These are phyloP conservation scores for Achroia grisella DNA, from an alignment of 1,140 invertebrate species.

Conservation along the genomic window DNA sequence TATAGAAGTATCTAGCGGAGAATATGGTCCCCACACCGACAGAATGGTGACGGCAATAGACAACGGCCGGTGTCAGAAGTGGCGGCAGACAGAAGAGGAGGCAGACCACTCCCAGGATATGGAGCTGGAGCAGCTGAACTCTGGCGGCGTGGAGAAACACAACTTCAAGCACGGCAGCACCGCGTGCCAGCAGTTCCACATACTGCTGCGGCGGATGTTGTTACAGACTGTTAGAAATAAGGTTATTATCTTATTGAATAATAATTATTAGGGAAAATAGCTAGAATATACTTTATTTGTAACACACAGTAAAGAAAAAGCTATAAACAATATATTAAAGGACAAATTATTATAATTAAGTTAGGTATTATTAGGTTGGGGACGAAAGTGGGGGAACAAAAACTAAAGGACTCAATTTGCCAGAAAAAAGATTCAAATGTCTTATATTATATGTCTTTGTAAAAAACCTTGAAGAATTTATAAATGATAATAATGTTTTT, in stretches of 20 bases:
- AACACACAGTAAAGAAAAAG: too few species aligned
- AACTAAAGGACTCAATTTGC: too few species aligned
- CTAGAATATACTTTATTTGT: too few species aligned
- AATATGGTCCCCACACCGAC: constrained; percentile 81
- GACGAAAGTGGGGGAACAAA: too few species aligned
- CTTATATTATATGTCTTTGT: too few species aligned
- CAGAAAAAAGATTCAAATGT: too few species aligned
- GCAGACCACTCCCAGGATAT: constrained; percentile 20
- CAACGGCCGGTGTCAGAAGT: constrained; percentile 75
- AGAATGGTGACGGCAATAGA: constrained; percentile 78
- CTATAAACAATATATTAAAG: too few species aligned
- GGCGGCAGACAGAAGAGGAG: constrained; percentile 40
- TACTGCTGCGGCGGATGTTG: constrained; percentile 79
- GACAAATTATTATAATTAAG: too few species aligned
- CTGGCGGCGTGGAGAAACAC: constrained; percentile 47
- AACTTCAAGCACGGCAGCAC: constrained; percentile 74
- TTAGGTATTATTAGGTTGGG: too few species aligned
- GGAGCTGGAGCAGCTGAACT: constrained; percentile 43
- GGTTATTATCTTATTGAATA: constrained; percentile 68
- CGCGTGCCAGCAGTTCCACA: constrained; percentile 78
- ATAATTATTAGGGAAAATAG: too few species aligned
- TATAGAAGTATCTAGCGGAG: constrained; percentile 84
- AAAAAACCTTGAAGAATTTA: too few species aligned
- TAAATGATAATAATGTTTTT: too few species aligned
- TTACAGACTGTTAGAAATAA: constrained; percentile 82